phyloP scores from a whole-genome alignment of 2,797 vertebrate genomes.

The Rhabdophis nuchalis region DNA sequence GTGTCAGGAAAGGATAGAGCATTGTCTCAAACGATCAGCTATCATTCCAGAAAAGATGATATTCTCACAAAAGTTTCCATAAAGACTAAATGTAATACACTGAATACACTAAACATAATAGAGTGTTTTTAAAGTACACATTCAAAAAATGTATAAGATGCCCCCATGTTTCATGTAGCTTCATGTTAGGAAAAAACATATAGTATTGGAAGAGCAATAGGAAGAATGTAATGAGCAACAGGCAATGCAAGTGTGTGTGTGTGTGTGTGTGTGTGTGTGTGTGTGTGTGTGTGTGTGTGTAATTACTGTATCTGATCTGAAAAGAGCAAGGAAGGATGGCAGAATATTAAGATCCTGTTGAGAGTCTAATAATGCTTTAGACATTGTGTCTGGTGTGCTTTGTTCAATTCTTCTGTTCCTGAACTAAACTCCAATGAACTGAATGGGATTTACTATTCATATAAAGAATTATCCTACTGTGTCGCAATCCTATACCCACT shows the following conservation, averaged over 20 bases:
- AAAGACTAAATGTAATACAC: slow-evolving; percentile 12
- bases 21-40: slow-evolving; percentile 31
- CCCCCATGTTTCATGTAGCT: too few relatives aligned
- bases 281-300: not conserved
- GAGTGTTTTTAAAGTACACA: not conserved
- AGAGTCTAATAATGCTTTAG: not conserved
- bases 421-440: not conserved
- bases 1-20: slow-evolving; percentile 23
- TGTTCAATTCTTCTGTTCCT: not conserved
- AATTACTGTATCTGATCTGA: not conserved
- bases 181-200: slow-evolving; percentile 15
- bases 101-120: not conserved
- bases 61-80: not conserved
- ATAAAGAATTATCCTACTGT: not conserved
- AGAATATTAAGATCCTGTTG: not conserved
- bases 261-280: not conserved
- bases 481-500: not conserved
- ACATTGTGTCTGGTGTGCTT: not conserved
- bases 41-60: slow-evolving; percentile 31
- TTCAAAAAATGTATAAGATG: too few relatives aligned
- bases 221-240: slow-evolving; percentile 9
- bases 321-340: not conserved
- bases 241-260: slow-evolving; percentile 4
- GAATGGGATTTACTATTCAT: not conserved
- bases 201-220: slow-evolving; percentile 40